phyloP scores from a whole-genome alignment of 2,888 invertebrate genomes.

The Ditylenchus weischeri region DNA sequence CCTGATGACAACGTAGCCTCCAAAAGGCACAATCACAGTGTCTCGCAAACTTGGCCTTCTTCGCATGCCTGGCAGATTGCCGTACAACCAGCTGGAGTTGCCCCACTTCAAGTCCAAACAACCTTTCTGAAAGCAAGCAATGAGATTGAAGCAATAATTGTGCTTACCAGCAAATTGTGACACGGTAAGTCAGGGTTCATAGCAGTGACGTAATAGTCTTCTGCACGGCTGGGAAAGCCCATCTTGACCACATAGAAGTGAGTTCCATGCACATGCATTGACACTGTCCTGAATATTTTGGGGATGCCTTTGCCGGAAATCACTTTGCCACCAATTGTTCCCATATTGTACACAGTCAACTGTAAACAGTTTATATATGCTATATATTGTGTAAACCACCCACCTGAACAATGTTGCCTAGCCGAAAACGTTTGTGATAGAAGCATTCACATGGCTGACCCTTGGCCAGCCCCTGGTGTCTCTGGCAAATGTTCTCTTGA shows the following conservation, averaged over 20 bases:
- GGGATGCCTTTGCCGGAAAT: conserved; percentile 6
- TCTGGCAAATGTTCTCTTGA: background rate
- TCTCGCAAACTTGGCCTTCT: conserved; percentile 46
- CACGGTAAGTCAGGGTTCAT: conserved; percentile 40
- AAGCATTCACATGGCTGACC: conserved; percentile 40
- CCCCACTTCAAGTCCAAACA: conserved; percentile 18
- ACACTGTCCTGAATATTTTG: conserved; percentile 30
- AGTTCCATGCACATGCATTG: conserved; percentile 46
- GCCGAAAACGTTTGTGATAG: conserved; percentile 42
- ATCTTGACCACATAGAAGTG: conserved; percentile 49
- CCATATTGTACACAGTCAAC: conserved; percentile 7
- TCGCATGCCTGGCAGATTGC: conserved; percentile 37
- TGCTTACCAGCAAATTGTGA: conserved; percentile 17
- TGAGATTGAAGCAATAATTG: background rate
- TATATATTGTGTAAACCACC: background rate
- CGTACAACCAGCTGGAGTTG: conserved; percentile 34
- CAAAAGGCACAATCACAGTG: conserved; percentile 56
- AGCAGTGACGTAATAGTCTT: conserved; percentile 34
- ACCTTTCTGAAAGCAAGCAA: conserved; percentile 15
- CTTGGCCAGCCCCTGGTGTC: background rate
- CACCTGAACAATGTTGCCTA: conserved; percentile 46
- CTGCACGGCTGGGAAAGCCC: conserved; percentile 44
- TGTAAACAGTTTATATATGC: background rate
- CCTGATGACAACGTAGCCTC: conserved; percentile 56
- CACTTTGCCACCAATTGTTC: background rate